Conservation (phyloP, 2,888 invertebrate genomes). For the Abscondita cerata region DNA sequence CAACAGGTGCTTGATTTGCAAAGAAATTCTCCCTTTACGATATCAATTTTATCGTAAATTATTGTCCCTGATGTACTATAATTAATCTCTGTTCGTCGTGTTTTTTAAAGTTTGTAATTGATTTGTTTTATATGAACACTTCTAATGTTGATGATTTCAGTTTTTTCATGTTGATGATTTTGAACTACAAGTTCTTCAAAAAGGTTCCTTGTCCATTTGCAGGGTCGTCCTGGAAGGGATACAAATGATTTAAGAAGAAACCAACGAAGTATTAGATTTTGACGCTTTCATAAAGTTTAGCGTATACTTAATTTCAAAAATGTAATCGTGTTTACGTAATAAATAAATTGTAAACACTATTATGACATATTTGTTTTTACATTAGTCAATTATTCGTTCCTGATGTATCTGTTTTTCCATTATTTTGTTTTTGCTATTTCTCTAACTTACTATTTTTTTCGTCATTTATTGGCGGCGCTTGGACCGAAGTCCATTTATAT, state of each 20-base stretch:
- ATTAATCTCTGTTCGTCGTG: constrained; percentile 88
- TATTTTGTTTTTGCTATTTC: too few species aligned
- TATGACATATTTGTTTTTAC: too few species aligned
- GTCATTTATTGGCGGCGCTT: too few species aligned
- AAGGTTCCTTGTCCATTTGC: constrained; percentile 94
- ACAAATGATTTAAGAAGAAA: too few species aligned
- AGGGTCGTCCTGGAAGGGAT: constrained; percentile 59
- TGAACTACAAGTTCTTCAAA: constrained; percentile 89
- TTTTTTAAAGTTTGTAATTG: constrained; percentile 74
- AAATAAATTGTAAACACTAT: too few species aligned
- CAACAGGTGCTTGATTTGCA: constrained; percentile 81
- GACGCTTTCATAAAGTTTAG: not conserved
- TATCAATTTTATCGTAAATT: constrained; percentile 88
- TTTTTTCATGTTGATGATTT: constrained; percentile 96
- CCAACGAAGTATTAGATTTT: not conserved
- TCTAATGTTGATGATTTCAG: too few species aligned
- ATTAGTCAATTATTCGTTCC: too few species aligned
- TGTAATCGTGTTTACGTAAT: too few species aligned
- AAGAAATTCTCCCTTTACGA: constrained; percentile 74
- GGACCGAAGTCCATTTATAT: too few species aligned
- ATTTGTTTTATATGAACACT: constrained; percentile 12
- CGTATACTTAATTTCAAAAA: too few species aligned
- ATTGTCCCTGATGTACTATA: constrained; percentile 90
- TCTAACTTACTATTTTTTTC: too few species aligned
- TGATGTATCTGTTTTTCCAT: too few species aligned